phyloP scores from a whole-genome alignment of 1,140 invertebrate genomes.

The Drosophila sp. region DNA sequence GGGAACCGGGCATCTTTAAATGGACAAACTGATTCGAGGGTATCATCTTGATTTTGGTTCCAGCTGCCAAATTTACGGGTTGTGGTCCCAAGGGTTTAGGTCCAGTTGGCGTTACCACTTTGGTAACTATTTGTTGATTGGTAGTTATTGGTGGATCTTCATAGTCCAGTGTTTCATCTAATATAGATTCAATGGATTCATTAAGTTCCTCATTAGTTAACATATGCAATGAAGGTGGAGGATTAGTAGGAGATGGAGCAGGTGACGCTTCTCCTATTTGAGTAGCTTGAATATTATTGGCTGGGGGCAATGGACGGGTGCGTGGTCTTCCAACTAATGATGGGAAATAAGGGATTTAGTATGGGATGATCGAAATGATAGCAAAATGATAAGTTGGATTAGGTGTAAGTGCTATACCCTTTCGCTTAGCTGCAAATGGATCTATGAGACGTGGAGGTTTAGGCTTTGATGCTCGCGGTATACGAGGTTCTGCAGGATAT shows the following conservation, averaged over 20 bases:
- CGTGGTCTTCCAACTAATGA: conserved; percentile 83
- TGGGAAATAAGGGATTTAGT: conserved; percentile 62
- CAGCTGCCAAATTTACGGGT: conserved; percentile 45
- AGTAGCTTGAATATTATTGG: conserved; percentile 34
- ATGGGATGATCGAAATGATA: conserved; percentile 25
- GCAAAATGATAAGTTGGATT: background rate
- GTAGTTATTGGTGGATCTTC: conserved; percentile 37
- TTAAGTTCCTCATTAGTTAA: conserved; percentile 76
- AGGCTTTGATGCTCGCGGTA: conserved; percentile 52
- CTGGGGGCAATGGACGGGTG: conserved; percentile 67
- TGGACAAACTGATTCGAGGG: conserved; percentile 77
- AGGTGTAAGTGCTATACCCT: conserved; percentile 62
- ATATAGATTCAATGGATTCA: conserved; percentile 74
- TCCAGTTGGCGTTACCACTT: conserved; percentile 27
- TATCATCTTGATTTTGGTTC: conserved; percentile 79
- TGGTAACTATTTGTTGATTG: conserved; percentile 17
- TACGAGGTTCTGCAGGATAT: conserved; percentile 32
- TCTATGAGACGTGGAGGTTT: conserved; percentile 67
- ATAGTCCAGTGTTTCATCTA: conserved; percentile 62
- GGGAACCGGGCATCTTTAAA: conserved; percentile 58
- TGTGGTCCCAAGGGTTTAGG: conserved; percentile 31
- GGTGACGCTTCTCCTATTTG: conserved; percentile 29
- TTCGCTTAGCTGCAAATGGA: conserved; percentile 79
- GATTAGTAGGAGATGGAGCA: background rate
- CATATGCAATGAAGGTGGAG: background rate